Evolutionary conservation across 2,888 invertebrate genomes (phyloP), one percentile per base, ranked within the genome.

Genomic region (Parapristionchus giblindavisi): DNA sequence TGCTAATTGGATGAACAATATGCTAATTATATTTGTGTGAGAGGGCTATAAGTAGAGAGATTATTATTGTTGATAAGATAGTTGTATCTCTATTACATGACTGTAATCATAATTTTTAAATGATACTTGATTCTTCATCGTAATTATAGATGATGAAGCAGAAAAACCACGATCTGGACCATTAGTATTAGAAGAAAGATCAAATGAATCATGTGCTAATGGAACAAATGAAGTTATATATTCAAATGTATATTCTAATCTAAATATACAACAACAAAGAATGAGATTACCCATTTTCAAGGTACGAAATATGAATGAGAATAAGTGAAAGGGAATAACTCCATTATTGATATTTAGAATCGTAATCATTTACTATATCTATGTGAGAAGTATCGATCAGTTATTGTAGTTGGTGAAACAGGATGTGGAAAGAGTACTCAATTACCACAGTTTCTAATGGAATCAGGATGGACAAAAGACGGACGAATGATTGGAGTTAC

Each of bases 341-440:
- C 27, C 17, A 29, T 27, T 43, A 6, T 54, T 1, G 5, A 24
- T 43, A 77, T 86, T 77, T 77, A 87, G 88, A 92, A 93, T 83
- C 91, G 93, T 76, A 93, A 92, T 87, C 94, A 96, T 84, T 93
- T 98, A 71, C 90, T 98, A 70, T 96, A 95, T 89, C 90, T 94
- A 78, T 89, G 97, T 84, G 96, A 99, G 89, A 93, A 93, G 80
- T 93, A 93, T 89, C 96, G 96, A 89, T 93, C 94, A 0, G 90
- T 97, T 61, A 92, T 99, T 71, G 90, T 91, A 32, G 89, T 91
- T 56, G 98, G 98, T 2, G 97, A 99, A 89, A 85, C 97, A 2
- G 98, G 98, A 36, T 94, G 94, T 84, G 96, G 97, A 48, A 95
- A 98, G 89, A 95, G 95, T 87, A 97, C 96, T 0, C 96, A 75